Base-by-base conservation (phyloP, 2,888 invertebrate genomes). In the Rotaria magnacalcarata region DNA sequence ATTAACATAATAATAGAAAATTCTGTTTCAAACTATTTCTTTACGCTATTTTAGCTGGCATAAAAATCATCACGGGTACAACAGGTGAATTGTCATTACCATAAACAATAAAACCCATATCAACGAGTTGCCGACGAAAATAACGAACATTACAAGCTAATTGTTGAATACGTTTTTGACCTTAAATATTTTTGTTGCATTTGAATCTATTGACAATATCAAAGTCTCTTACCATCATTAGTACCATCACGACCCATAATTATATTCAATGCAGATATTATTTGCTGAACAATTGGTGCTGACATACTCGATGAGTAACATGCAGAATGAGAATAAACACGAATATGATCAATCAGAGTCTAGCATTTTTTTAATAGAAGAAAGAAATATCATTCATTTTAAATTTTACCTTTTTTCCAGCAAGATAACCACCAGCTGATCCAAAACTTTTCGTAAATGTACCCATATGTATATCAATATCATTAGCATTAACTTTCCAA, bases 381-480 rank as follows among this genome's bases (percentile, higher is more conserved):
- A 60, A 60, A 60, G n/a, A 58, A 58, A 58, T 6, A 58, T 19
- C 58, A 58, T 52, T 52, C 11, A 50, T 50, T 1, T 50, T 14
- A 80, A 80, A 11, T 3, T n/a, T 0, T 80, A 80, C 80, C 8
- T 80, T 94, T 52, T 94, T 93, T 87, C 97, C 97, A 14, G 96
- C 97, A 88, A 98, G 95, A 91, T 98, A 98, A 19, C 98, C 98
- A 84, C 98, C 98, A 87, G 96, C 95, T 84, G 96, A 95, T 86
- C 96, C 97, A 92, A 98, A 99, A 91, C 97, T 97, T 92, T 99
- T 99, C 4, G 98, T 98, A 91, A 96, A 97, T 50, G 98, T 99
- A 88, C 98, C 98, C 98, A 99, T 99, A 88, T 97, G 93, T 89
- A 93, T 89, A 88, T 99, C 98, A 41, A 99, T 93, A 89, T 97